Percentiles rank a stretch among this genome's conserved stretches.
Conservation (phyloP, 2,113 vertebrate genomes). For the Scalopus aquaticus region DNA sequence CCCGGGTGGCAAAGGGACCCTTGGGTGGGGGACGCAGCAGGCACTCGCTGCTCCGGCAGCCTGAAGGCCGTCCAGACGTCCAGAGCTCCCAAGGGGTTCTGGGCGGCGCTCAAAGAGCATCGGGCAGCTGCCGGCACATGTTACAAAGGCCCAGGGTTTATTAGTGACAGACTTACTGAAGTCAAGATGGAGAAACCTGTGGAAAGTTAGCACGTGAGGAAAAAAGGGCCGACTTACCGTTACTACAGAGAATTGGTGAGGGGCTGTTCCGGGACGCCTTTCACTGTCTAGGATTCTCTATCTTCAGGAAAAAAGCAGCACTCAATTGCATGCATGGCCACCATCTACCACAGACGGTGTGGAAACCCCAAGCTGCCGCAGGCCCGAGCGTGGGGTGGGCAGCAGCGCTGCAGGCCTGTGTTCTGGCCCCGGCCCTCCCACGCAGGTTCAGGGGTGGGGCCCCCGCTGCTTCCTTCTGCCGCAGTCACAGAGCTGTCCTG, state of each 20-base stretch:
- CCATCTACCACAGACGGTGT: neutral
- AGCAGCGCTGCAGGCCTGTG: no score
- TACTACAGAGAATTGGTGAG: neutral
- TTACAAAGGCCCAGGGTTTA: neutral
- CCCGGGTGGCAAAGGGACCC: no score
- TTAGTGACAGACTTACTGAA: neutral
- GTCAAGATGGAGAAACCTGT: neutral
- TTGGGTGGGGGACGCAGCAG: no score
- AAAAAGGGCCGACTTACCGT: neutral
- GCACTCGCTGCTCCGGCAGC: no score
- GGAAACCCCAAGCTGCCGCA: neutral
- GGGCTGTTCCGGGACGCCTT: neutral
- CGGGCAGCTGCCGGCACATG: neutral
- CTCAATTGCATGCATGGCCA: neutral
- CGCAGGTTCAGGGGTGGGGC: rapidly evolving
- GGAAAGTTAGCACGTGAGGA: neutral
- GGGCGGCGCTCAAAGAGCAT: neutral
- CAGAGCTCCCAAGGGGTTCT: no score
- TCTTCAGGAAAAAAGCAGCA: neutral
- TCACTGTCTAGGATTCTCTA: neutral
- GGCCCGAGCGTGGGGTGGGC: no score
- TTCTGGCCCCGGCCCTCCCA: neutral
- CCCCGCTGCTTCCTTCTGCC: neutral
- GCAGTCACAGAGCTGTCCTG: neutral
- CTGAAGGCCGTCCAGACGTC: no score